Base-by-base conservation (phyloP, 1,140 invertebrate genomes). In the Drosophila subobscura region DNA sequence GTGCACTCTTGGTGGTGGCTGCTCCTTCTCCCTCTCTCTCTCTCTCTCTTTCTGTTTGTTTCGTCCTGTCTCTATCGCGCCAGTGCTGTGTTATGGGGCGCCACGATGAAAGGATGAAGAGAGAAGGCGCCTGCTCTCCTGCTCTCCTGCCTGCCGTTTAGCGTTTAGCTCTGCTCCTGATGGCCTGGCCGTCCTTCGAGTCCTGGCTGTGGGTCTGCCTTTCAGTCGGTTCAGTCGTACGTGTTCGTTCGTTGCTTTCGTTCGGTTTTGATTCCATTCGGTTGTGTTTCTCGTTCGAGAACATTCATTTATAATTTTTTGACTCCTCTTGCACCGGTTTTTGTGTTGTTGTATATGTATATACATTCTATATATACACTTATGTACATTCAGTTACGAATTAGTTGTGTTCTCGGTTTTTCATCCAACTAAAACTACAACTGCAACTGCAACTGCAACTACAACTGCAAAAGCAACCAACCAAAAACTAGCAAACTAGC, bases 181-280 rank as follows among this genome's bases (percentile, higher is more conserved):
- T 55, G 23, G 40, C 25, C 25, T 27, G 29, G 8, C 10, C 10
- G 33, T 37, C 33, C 52, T 47, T 42, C 50, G 56, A 33, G 55
- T 68, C 72, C 77, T 75, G 79, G 59, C 42, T 14, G 22, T 64
- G 23, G 22, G 12, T 14, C 60, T 60, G 27, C 20, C 33, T 10
- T 37, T 37, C 3, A 50, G 16, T 63, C 50, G 51, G 60, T 74
- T 90, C 84, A 90, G 89, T 90, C 89, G 89, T 90, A 86, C 89
- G 89, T 90, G 89, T 90, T 91, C 89, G 89, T 90, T 89, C 89
- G 89, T 91, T 90, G 89, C 89, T 91, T 91, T 91, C 89, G 89
- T 91, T 91, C 89, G 88, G 89, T 90, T 89, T 89, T 88, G 85
- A 88, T 88, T 88, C 83, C 78, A 88, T 88, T 88, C 83, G 83